A percentile compares a stretch with the other conserved stretches of the same genome.
Evolutionary conservation across 1,140 invertebrate species (phyloP).

Genomic region (Sweltsa coloradensis): DNA sequence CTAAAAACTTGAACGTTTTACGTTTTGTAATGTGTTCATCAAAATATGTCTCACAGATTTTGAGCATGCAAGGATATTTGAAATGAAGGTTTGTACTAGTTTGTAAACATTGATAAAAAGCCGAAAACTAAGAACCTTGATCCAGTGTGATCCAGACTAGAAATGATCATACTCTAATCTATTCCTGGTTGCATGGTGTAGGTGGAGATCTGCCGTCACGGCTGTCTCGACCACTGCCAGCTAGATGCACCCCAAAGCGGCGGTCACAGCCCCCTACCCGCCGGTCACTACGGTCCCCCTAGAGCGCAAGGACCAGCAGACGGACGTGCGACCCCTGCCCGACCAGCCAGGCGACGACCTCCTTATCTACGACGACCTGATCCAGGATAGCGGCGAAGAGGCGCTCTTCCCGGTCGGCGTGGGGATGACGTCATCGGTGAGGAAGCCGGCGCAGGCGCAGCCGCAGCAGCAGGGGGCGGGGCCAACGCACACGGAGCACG

Average conservation of each 20-base stretch:
- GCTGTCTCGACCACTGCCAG: slow-evolving; percentile 80
- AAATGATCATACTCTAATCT: too few relatives aligned
- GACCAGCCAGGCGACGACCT: slow-evolving; percentile 14
- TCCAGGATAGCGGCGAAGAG: slow-evolving; percentile 30
- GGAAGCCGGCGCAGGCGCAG: slow-evolving; percentile 35
- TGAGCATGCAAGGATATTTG: too few relatives aligned
- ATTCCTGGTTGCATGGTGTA: too few relatives aligned
- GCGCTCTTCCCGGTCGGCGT: slow-evolving; percentile 26
- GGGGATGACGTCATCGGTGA: not conserved
- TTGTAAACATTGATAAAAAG: too few relatives aligned
- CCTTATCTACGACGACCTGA: slow-evolving; percentile 21
- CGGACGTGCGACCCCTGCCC: slow-evolving; percentile 5
- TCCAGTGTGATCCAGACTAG: too few relatives aligned
- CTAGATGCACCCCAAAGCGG: slow-evolving; percentile 28
- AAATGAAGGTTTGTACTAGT: too few relatives aligned
- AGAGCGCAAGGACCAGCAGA: slow-evolving; percentile 41
- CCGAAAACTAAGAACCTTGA: too few relatives aligned
- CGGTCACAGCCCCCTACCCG: slow-evolving; percentile 17
- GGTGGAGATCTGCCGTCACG: slow-evolving; percentile 80
- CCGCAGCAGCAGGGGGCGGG: slow-evolving; percentile 25
- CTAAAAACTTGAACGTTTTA: too few relatives aligned
- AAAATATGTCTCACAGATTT: too few relatives aligned
- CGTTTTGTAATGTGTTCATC: too few relatives aligned
- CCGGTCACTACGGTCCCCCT: slow-evolving; percentile 32
- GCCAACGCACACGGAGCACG: slow-evolving; percentile 28